A percentile compares a stretch with the other conserved stretches of the same genome.
Evolutionary conservation across 2,888 invertebrate species (phyloP).

Genomic region (Melikaiella ostensackeni): DNA sequence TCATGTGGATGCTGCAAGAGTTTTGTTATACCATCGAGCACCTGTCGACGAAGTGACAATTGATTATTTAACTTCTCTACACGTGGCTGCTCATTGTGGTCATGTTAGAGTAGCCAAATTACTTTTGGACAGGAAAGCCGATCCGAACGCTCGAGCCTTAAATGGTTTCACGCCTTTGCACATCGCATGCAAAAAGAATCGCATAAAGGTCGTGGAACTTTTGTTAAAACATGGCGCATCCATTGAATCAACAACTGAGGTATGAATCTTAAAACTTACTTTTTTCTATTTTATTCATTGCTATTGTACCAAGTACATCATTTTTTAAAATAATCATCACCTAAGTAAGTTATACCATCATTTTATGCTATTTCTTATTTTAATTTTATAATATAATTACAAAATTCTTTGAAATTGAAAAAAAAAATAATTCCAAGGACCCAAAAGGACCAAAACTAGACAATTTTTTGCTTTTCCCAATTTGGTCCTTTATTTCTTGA

Average conservation of each 20-base stretch:
- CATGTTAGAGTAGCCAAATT: slow-evolving; percentile 96
- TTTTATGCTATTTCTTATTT: too few species aligned
- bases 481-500: too few species aligned
- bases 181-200: slow-evolving; percentile 99
- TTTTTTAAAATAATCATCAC: too few species aligned
- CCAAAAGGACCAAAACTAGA: too few species aligned
- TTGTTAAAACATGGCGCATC: slow-evolving; percentile 95
- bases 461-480: too few species aligned
- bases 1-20: slow-evolving; percentile 96
- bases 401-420: too few species aligned
- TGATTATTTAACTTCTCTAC: slow-evolving; percentile 97
- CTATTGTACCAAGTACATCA: too few species aligned
- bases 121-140: slow-evolving; percentile 95
- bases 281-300: not conserved
- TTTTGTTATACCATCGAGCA: slow-evolving; percentile 94
- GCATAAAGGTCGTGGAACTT: slow-evolving; percentile 96
- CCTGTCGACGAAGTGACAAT: slow-evolving; percentile 99
- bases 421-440: too few species aligned
- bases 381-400: too few species aligned
- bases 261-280: slow-evolving; percentile 60
- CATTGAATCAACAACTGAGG: slow-evolving; percentile 86
- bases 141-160: slow-evolving; percentile 96
- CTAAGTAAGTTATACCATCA: too few species aligned
- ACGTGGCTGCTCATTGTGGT: slow-evolving; percentile 96
- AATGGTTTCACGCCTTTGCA: slow-evolving; percentile 99